A percentile compares a stretch with the other conserved stretches of the same genome.
These are phyloP conservation scores for Zaprionus capensis DNA, from an alignment of 1,140 invertebrate genomes.

Conservation along the genomic window DNA sequence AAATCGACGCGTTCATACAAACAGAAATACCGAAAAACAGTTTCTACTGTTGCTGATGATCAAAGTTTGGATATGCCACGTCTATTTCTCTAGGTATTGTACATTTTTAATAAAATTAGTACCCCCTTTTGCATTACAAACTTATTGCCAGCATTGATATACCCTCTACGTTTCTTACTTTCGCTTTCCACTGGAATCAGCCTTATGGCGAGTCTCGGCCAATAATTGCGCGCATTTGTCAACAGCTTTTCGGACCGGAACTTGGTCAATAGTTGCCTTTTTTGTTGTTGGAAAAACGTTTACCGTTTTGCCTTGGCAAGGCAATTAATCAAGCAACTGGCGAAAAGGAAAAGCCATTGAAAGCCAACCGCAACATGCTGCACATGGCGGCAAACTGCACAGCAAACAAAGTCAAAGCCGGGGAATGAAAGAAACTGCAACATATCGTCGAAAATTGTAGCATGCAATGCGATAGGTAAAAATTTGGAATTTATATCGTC, in stretches of 20 bases:
- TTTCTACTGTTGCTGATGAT: too few species aligned
- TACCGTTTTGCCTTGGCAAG: conserved; percentile 54
- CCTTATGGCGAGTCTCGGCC: conserved; percentile 14
- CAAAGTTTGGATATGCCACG: too few species aligned
- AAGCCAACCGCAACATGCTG: conserved; percentile 29
- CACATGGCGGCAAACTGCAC: conserved; percentile 18
- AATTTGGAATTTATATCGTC: conserved; percentile 67
- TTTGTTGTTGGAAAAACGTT: conserved; percentile 43
- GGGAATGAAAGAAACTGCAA: conserved; percentile 12
- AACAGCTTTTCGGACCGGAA: conserved; percentile 61
- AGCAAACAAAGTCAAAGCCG: conserved; percentile 17
- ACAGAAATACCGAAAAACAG: too few species aligned
- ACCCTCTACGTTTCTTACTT: conserved; percentile 11
- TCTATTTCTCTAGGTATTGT: too few species aligned
- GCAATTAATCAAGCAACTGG: conserved; percentile 74
- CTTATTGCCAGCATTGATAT: background rate
- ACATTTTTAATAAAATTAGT: background rate
- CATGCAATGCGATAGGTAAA: conserved; percentile 49
- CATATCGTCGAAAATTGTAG: conserved; percentile 45
- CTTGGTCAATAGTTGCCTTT: conserved; percentile 30
- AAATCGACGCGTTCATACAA: background rate
- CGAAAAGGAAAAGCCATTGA: conserved; percentile 45
- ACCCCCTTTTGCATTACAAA: background rate
- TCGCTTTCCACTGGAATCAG: conserved; percentile 16
- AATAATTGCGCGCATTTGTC: conserved; percentile 48